Percentiles rank a stretch among this genome's conserved stretches.
These are phyloP conservation scores for Antechinus stuartii DNA, from an alignment of 2,113 vertebrate species.

Conservation along the genomic window DNA sequence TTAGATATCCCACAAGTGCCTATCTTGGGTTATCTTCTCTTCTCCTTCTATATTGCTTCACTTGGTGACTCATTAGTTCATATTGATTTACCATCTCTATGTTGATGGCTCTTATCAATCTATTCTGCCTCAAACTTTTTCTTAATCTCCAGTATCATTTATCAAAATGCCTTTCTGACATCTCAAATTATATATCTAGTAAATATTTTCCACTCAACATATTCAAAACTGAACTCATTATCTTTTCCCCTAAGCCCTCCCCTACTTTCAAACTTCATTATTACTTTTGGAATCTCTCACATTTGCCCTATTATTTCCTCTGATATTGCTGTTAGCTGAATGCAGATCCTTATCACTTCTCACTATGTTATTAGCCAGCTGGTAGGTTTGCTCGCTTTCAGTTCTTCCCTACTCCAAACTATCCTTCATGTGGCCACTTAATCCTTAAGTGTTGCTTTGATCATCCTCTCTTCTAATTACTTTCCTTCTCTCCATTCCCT, in stretches of 20 bases:
- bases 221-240: not conserved
- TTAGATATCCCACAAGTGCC: not conserved
- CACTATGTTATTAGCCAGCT: not conserved
- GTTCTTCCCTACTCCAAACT: not conserved
- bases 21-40: not conserved
- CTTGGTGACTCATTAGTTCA: too few relatives aligned
- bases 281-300: not conserved
- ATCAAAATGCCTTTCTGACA: too few relatives aligned
- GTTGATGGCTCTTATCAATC: not conserved
- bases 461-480: not conserved
- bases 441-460: not conserved
- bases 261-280: too few relatives aligned
- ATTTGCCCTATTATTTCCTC: not conserved
- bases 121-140: not conserved
- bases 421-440: not conserved
- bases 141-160: too few relatives aligned
- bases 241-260: not conserved
- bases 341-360: not conserved
- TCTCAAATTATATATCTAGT: not conserved
- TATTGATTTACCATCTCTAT: not conserved
- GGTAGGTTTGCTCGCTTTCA: not conserved
- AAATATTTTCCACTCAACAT: not conserved
- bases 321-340: not conserved
- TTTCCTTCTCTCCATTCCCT: not conserved
- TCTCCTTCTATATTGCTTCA: not conserved